phyloP scores from a whole-genome alignment of 2,888 invertebrate species.

The Volucella inflata region DNA sequence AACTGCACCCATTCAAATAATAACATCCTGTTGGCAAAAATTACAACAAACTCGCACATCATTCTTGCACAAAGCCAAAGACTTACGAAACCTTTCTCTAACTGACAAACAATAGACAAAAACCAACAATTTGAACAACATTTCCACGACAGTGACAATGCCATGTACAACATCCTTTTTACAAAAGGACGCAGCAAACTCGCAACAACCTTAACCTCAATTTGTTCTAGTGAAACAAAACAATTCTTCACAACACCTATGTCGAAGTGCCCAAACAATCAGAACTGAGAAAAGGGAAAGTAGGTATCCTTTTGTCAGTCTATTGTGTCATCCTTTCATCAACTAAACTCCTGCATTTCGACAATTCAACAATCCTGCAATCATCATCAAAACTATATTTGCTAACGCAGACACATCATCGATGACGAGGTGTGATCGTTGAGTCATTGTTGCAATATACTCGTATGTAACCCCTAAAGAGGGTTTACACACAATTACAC shows the following conservation, averaged over 20 bases:
- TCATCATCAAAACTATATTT: conserved; percentile 30
- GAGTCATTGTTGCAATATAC: conserved; percentile 24
- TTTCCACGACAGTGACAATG: too few relatives aligned
- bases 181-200: conserved; percentile 27
- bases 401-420: conserved; percentile 37
- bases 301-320: conserved; percentile 46
- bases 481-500: conserved; percentile 77
- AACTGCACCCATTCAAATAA: neutral
- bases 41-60: conserved; percentile 1
- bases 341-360: too few relatives aligned
- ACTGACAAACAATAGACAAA: conserved; percentile 42
- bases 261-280: conserved; percentile 16
- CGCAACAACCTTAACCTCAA: conserved; percentile 56
- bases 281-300: conserved; percentile 63
- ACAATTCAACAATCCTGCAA: too few relatives aligned
- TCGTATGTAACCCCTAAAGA: conserved; percentile 30
- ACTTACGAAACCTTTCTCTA: conserved; percentile 50
- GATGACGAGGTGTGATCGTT: conserved; percentile 65
- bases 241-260: conserved; percentile 6
- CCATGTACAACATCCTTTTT: conserved; percentile 16
- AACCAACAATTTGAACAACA: conserved; percentile 59
- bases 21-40: conserved; percentile 30
- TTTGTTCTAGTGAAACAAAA: conserved; percentile 56
- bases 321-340: conserved; percentile 61
- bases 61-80: conserved; percentile 1